Evolutionary conservation across 2,888 invertebrate species (phyloP).

Genomic region (Eupithecia abbreviata): DNA sequence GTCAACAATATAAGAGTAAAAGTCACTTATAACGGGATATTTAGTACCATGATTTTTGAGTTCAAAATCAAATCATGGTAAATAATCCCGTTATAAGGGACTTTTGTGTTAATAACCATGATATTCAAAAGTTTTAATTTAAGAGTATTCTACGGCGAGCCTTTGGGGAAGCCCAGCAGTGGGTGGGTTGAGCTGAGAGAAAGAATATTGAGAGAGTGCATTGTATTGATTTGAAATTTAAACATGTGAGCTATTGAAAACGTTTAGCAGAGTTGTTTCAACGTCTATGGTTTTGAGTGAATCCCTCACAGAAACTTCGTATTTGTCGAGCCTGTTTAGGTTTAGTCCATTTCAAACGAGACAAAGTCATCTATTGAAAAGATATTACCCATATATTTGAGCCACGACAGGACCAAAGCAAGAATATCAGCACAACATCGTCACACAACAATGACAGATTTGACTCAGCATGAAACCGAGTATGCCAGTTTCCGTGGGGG

Average conservation of each 20-base stretch:
- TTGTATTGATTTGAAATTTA: neutral
- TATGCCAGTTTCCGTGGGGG: neutral
- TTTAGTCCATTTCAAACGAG: neutral
- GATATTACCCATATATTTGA: neutral
- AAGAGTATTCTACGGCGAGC: too few relatives aligned
- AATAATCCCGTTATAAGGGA: too few relatives aligned
- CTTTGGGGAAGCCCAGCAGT: neutral
- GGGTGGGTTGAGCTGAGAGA: neutral
- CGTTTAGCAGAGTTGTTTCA: neutral
- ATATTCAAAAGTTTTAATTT: too few relatives aligned
- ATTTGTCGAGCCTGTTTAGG: neutral
- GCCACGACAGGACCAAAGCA: neutral
- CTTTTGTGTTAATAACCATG: too few relatives aligned
- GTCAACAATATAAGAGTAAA: too few relatives aligned
- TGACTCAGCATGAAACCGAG: neutral
- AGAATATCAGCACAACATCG: neutral
- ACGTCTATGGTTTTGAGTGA: neutral
- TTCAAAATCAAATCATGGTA: too few relatives aligned
- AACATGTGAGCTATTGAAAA: neutral
- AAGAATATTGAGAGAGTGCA: neutral
- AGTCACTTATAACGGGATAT: too few relatives aligned
- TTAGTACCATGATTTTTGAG: too few relatives aligned
- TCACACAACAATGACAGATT: neutral
- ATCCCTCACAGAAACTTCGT: neutral
- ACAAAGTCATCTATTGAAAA: neutral